These are phyloP conservation scores for Abscondita cerata DNA, from an alignment of 2,888 invertebrate genomes.

Conservation along the genomic window DNA sequence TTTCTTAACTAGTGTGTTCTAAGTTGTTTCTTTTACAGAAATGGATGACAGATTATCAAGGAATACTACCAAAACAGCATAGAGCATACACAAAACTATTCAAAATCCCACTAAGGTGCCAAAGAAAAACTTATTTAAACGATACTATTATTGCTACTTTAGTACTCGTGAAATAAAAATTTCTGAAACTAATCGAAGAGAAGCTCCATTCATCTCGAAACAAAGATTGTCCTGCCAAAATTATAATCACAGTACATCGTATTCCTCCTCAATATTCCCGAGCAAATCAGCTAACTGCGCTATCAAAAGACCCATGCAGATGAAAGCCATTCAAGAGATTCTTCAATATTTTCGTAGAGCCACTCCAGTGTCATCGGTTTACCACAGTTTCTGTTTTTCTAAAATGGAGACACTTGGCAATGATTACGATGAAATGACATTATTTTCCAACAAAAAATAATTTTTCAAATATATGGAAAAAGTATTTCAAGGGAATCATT, in stretches of 20 bases:
- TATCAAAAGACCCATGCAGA: background rate
- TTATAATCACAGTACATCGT: background rate
- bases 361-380: background rate
- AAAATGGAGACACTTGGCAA: background rate
- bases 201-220: background rate
- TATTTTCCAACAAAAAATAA: background rate
- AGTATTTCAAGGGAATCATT: background rate
- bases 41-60: background rate
- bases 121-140: no score
- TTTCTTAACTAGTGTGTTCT: no score
- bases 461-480: background rate
- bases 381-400: background rate
- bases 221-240: background rate
- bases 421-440: background rate
- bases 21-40: background rate
- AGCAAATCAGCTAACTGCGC: background rate
- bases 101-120: background rate
- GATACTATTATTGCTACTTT: no score
- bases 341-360: background rate
- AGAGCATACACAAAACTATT: background rate
- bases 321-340: background rate
- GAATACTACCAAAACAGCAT: background rate
- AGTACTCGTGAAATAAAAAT: background rate
- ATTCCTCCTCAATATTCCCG: background rate
- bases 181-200: background rate